Percentiles rank a stretch among this genome's conserved stretches.
phyloP scores from a whole-genome alignment of 2,888 invertebrate species.

The Cyrtodaria siliqua region DNA sequence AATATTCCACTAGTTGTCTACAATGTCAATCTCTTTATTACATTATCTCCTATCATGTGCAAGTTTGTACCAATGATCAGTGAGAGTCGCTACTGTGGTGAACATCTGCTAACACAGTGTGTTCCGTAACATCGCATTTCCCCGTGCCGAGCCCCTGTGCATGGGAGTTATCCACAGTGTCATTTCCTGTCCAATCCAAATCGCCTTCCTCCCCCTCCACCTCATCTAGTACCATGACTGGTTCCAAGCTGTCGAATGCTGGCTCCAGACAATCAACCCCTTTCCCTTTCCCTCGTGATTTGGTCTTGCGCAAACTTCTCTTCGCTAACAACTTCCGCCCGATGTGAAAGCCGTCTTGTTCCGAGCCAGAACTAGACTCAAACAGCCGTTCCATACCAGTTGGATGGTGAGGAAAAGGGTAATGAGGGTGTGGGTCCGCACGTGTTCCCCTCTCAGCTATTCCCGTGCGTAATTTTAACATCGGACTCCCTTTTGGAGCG shows the following conservation, averaged over 20 bases:
- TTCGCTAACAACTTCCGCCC: constrained; percentile 67
- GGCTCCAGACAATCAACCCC: constrained; percentile 76
- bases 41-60: no score
- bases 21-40: no score
- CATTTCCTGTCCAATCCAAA: background rate
- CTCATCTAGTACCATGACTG: constrained; percentile 73
- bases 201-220: constrained; percentile 64
- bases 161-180: background rate
- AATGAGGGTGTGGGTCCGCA: background rate
- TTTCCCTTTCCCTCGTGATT: constrained; percentile 83
- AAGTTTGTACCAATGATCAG: no score
- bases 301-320: constrained; percentile 81
- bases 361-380: constrained; percentile 81
- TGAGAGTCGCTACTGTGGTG: constrained; percentile 14
- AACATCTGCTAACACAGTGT: constrained; percentile 12
- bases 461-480: constrained; percentile 62
- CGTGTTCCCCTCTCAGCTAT: constrained; percentile 20
- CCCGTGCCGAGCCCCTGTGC: background rate
- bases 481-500: constrained; percentile 62
- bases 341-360: constrained; percentile 74
- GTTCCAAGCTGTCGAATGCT: constrained; percentile 62
- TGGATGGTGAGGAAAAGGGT: no score
- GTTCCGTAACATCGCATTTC: constrained; percentile 1
- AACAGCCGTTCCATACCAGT: constrained; percentile 63
- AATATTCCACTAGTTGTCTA: no score